These are phyloP conservation scores for Stichopus chloronotus DNA, from an alignment of 35 echinoderm and acorn worm species.

Conservation along the genomic window DNA sequence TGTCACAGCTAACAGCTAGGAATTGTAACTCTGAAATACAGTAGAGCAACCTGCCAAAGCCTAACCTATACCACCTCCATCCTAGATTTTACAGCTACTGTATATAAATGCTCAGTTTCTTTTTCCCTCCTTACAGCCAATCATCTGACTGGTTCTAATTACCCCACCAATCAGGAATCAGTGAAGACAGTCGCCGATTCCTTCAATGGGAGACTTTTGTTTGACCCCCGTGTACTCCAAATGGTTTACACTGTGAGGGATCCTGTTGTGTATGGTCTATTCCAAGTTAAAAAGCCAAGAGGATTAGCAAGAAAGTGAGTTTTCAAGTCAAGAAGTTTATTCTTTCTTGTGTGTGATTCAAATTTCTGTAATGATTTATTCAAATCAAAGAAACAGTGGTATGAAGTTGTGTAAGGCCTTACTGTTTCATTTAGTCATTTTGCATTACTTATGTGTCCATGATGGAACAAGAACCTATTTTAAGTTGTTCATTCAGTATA, in stretches of 20 bases:
- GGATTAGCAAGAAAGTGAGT: slow-evolving; percentile 97
- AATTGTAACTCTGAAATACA: no score
- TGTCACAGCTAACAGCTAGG: no score
- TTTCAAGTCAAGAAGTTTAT: no score
- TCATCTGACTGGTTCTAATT: slow-evolving; percentile 65
- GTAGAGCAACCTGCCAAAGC: no score
- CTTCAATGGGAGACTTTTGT: slow-evolving; percentile 87
- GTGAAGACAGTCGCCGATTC: slow-evolving; percentile 68
- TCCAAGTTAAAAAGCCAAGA: slow-evolving; percentile 71
- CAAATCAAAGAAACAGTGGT: background rate
- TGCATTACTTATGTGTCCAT: no score
- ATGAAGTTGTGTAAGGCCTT: background rate
- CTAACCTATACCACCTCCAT: no score
- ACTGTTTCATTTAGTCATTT: background rate
- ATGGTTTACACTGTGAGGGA: slow-evolving; percentile 94
- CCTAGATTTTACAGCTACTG: no score
- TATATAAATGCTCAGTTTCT: no score
- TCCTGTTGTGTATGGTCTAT: slow-evolving; percentile 88
- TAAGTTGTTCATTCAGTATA: no score
- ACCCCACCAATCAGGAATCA: slow-evolving; percentile 59
- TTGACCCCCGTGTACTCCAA: slow-evolving; percentile 72
- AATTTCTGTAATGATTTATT: background rate
- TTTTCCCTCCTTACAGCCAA: slow-evolving; percentile 57
- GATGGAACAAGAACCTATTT: no score
- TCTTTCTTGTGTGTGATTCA: background rate